These are phyloP conservation scores for Tigriopus californicus DNA, from an alignment of 2,888 invertebrate species.

Conservation along the genomic window DNA sequence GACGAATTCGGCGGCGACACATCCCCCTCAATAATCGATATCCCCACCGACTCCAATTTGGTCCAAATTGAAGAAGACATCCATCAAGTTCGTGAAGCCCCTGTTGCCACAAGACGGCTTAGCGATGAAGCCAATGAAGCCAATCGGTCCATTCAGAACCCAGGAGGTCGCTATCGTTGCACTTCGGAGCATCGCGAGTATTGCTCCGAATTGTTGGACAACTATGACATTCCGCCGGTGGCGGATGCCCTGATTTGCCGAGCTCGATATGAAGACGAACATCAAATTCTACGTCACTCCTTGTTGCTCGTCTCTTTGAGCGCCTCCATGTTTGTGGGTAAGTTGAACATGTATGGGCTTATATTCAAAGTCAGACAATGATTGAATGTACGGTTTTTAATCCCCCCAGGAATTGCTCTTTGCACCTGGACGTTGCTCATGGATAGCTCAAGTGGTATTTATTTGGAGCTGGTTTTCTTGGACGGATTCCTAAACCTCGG, in stretches of 20 bases:
- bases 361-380: no score
- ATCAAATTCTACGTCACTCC: slow-evolving; percentile 56
- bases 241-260: background rate
- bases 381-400: no score
- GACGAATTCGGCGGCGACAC: no score
- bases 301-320: slow-evolving; percentile 57
- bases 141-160: background rate
- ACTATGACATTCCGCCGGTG: background rate
- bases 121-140: background rate
- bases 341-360: no score
- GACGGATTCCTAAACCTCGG: slow-evolving; percentile 76
- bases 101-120: background rate
- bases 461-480: slow-evolving; percentile 75
- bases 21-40: no score
- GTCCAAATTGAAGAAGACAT: background rate
- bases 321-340: slow-evolving; percentile 64
- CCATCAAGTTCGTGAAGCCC: background rate
- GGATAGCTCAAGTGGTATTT: slow-evolving; percentile 53
- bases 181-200: background rate
- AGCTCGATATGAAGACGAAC: slow-evolving; percentile 23
- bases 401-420: slow-evolving; percentile 20
- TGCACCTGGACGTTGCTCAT: slow-evolving; percentile 28
- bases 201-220: background rate
- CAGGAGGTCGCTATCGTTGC: background rate
- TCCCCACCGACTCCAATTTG: no score